These are phyloP conservation scores for Goniozus legneri DNA, from an alignment of 1,140 invertebrate species.

Conservation along the genomic window DNA sequence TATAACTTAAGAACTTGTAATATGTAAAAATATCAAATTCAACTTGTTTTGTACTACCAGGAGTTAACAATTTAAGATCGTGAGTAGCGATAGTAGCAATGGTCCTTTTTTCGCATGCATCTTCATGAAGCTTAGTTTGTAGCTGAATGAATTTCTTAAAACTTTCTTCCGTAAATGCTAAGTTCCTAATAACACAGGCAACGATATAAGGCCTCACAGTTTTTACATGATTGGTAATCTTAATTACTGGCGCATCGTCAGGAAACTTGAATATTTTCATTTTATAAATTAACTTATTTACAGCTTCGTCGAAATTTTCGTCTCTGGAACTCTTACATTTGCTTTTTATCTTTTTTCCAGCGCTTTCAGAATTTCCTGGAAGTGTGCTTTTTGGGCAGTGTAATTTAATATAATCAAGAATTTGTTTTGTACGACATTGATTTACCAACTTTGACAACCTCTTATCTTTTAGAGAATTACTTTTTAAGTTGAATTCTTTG, in stretches of 20 bases:
- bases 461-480: constrained; percentile 70
- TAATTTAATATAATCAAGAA: constrained; percentile 66
- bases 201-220: constrained; percentile 67
- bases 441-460: constrained; percentile 70
- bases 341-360: constrained; percentile 54
- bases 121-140: constrained; percentile 79
- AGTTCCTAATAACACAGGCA: constrained; percentile 67
- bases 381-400: constrained; percentile 56
- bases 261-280: constrained; percentile 57
- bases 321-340: constrained; percentile 38
- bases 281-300: constrained; percentile 35
- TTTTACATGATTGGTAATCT: constrained; percentile 57
- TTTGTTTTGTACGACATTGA: constrained; percentile 66
- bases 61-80: constrained; percentile 64
- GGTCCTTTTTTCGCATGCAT: constrained; percentile 73
- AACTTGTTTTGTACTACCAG: constrained; percentile 37
- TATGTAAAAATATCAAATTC: not conserved
- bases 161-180: constrained; percentile 62
- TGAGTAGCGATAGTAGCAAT: constrained; percentile 79
- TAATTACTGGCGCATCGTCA: constrained; percentile 56
- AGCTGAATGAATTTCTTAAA: constrained; percentile 78
- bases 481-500: constrained; percentile 63
- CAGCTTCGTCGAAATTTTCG: constrained; percentile 24
- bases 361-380: constrained; percentile 33
- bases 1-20: constrained; percentile 10